Percentiles rank a stretch among this genome's conserved stretches.
Conservation (phyloP, 1,140 invertebrate genomes). For the Sitobion miscanthi region DNA sequence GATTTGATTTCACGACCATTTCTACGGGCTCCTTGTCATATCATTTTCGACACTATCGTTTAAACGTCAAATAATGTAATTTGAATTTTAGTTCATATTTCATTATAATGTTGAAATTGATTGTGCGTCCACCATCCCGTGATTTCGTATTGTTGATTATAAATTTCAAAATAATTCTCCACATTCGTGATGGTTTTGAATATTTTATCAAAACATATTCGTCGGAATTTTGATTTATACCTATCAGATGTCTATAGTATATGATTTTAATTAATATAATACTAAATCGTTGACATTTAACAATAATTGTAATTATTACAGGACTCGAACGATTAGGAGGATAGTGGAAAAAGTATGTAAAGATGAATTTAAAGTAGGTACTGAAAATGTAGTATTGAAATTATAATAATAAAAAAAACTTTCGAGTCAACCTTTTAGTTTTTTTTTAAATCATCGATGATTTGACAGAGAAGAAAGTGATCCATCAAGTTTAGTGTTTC, state of each 20-base stretch:
- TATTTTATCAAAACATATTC: not conserved
- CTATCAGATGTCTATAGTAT: no score
- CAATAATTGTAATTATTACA: not conserved
- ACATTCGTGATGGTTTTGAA: not conserved
- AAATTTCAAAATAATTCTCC: not conserved
- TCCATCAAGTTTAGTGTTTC: not conserved
- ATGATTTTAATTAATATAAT: not conserved
- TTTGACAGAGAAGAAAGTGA: not conserved
- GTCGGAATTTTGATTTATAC: not conserved
- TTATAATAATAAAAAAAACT: not conserved
- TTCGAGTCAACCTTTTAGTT: not conserved
- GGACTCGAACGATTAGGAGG: not conserved
- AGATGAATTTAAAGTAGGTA: not conserved
- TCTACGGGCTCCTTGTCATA: not conserved
- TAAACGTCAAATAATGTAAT: not conserved
- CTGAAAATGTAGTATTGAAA: not conserved
- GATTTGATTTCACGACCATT: slow-evolving; percentile 2
- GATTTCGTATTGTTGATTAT: not conserved
- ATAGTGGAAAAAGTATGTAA: not conserved
- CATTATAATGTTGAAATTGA: not conserved
- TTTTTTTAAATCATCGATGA: not conserved
- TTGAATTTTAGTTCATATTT: not conserved
- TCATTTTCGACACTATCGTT: not conserved
- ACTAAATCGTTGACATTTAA: not conserved
- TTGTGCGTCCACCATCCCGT: not conserved